These are phyloP conservation scores for Triplophysa siluroides DNA, from an alignment of 2,113 vertebrate species.

Conservation along the genomic window DNA sequence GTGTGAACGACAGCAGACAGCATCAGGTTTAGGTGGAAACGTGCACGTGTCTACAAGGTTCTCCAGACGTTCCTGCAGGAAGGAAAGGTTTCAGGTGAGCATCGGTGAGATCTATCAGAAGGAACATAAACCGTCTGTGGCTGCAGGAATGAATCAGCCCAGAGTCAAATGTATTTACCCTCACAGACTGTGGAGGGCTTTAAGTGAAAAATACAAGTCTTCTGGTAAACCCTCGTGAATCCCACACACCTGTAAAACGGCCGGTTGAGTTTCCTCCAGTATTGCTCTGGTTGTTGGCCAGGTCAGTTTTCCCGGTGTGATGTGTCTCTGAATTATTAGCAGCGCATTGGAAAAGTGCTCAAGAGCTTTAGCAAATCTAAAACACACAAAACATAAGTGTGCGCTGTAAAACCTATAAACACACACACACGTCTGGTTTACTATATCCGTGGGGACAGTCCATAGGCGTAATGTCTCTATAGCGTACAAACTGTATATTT, in stretches of 20 bases:
- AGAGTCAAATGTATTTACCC: no score
- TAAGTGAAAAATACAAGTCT: no score
- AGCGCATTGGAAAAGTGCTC: slow-evolving; percentile 80
- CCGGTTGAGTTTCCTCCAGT: slow-evolving; percentile 83
- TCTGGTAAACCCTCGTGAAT: no score
- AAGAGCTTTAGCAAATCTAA: slow-evolving; percentile 83
- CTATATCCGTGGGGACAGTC: no score
- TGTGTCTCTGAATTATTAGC: slow-evolving; percentile 78
- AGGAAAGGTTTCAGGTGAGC: not conserved
- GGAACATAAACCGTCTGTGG: no score
- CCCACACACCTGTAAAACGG: slow-evolving; percentile 79
- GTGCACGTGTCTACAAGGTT: slow-evolving; percentile 80
- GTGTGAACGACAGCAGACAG: slow-evolving; percentile 81
- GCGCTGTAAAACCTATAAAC: not conserved
- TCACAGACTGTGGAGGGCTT: no score
- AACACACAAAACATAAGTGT: not conserved
- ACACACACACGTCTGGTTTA: no score
- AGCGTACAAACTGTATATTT: no score
- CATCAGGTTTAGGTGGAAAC: slow-evolving; percentile 88
- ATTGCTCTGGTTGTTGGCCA: slow-evolving; percentile 87
- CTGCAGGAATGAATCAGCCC: no score
- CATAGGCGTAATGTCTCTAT: no score
- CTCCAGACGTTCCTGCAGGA: slow-evolving; percentile 75
- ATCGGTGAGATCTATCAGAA: not conserved
- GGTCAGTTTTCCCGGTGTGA: slow-evolving; percentile 84